Conservation (phyloP, 2,797 vertebrate species). For the Paratrypauchen microcephalus region DNA sequence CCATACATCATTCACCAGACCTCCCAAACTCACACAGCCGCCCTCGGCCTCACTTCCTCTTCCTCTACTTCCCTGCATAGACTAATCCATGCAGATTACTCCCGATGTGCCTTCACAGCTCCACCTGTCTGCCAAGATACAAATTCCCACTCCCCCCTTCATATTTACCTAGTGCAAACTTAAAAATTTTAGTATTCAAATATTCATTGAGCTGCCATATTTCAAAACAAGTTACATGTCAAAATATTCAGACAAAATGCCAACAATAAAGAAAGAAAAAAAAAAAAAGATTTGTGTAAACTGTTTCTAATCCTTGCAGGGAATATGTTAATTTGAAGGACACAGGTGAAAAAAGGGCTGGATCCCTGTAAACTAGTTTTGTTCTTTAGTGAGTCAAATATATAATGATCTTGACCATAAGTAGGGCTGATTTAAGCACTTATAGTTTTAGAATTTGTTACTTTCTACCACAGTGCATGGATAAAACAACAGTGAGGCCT, state of each 20-base stretch:
- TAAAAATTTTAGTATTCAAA: neutral
- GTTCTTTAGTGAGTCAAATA: too few species aligned
- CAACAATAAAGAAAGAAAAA: neutral
- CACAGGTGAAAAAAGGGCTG: conserved; percentile 8
- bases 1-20: conserved; percentile 7
- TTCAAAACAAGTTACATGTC: conserved; percentile 1
- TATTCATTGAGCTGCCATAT: neutral
- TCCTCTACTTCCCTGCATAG: conserved; percentile 6
- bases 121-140: conserved; percentile 13
- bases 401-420: too few species aligned
- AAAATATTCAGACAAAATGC: neutral
- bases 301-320: too few species aligned
- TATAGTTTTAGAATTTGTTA: too few species aligned
- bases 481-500: too few species aligned
- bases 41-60: neutral
- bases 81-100: conserved; percentile 16
- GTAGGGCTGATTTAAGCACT: too few species aligned
- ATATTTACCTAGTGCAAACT: neutral
- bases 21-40: neutral
- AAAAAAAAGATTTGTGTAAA: neutral
- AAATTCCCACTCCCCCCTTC: conserved; percentile 6
- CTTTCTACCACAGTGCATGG: too few species aligned
- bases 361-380: neutral
- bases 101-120: neutral
- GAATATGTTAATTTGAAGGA: neutral